A percentile compares a stretch with the other conserved stretches of the same genome.
phyloP scores from a whole-genome alignment of 92 coral and sea anemone species.

The Phenganax subtilis region DNA sequence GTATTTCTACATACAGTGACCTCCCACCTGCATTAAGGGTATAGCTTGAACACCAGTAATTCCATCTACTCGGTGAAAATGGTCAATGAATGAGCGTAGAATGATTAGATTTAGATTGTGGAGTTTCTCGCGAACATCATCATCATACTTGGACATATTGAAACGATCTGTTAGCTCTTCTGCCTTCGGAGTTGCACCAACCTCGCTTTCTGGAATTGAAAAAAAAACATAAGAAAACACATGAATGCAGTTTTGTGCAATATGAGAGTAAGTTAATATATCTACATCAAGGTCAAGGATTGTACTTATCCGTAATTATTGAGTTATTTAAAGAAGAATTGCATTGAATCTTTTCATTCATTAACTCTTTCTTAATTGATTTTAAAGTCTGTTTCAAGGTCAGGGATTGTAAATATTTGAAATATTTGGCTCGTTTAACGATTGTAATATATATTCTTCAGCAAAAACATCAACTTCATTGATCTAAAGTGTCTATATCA shows the following conservation, averaged over 20 bases:
- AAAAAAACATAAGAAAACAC: not conserved
- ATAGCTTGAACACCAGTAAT: constrained; percentile 93
- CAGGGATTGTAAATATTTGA: too few relatives aligned
- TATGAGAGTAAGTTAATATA: not conserved
- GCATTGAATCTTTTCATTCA: too few relatives aligned
- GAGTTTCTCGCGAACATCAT: constrained; percentile 63
- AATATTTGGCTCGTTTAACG: too few relatives aligned
- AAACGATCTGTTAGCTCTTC: constrained; percentile 67
- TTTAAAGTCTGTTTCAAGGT: too few relatives aligned
- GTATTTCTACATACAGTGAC: too few relatives aligned
- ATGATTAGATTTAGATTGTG: constrained; percentile 74
- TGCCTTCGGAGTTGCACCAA: constrained; percentile 50
- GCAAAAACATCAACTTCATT: too few relatives aligned
- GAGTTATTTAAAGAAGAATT: not conserved
- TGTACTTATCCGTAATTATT: not conserved
- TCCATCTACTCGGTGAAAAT: constrained; percentile 66
- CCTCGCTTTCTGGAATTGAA: constrained; percentile 36
- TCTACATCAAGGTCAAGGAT: not conserved
- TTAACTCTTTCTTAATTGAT: too few relatives aligned
- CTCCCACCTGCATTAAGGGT: constrained; percentile 54
- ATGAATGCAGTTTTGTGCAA: not conserved
- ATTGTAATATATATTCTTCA: too few relatives aligned
- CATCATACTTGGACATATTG: constrained; percentile 49
- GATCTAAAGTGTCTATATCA: too few relatives aligned
- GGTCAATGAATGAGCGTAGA: constrained; percentile 66